Evolutionary conservation across 2,113 vertebrate species (phyloP).

Genomic region (Neolamprologus cancellatus): DNA sequence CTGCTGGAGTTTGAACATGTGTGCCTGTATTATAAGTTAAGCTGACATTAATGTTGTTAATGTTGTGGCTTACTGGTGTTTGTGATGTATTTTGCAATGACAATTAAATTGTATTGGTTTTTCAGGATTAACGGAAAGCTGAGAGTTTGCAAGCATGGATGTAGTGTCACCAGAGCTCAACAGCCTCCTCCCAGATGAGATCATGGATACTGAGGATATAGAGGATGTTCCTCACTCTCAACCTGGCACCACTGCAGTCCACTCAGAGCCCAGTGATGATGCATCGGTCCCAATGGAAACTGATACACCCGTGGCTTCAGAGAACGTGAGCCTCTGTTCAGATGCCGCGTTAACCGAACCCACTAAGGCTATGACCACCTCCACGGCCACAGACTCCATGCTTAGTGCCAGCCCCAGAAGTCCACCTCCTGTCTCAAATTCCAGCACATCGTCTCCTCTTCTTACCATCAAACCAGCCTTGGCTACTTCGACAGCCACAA

Average conservation of each 20-base stretch:
- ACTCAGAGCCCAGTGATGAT: conserved; percentile 18
- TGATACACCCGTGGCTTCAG: conserved; percentile 77
- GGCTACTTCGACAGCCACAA: conserved; percentile 45
- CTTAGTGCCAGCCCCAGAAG: conserved; percentile 53
- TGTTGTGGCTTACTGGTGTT: not conserved
- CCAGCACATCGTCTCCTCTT: conserved; percentile 25
- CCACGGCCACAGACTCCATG: conserved; percentile 68
- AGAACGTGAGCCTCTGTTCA: conserved; percentile 75
- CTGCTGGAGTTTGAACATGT: not conserved
- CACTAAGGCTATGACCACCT: conserved; percentile 58
- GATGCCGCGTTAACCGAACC: conserved; percentile 58
- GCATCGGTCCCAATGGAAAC: conserved; percentile 76
- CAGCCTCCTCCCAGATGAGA: conserved; percentile 96
- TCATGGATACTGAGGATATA: conserved; percentile 91
- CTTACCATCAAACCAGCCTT: conserved; percentile 68
- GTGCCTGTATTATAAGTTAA: not conserved
- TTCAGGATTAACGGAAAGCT: conserved; percentile 55
- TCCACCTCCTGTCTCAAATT: conserved; percentile 66
- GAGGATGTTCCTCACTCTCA: conserved; percentile 86
- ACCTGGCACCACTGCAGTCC: conserved; percentile 62
- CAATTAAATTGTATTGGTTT: not conserved
- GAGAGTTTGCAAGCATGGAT: conserved; percentile 78
- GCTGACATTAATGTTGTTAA: not conserved
- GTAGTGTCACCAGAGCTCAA: conserved; percentile 96
- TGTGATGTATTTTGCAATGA: not conserved